phyloP scores from a whole-genome alignment of 2,113 vertebrate species.

The Myanophis thanlyinensis region DNA sequence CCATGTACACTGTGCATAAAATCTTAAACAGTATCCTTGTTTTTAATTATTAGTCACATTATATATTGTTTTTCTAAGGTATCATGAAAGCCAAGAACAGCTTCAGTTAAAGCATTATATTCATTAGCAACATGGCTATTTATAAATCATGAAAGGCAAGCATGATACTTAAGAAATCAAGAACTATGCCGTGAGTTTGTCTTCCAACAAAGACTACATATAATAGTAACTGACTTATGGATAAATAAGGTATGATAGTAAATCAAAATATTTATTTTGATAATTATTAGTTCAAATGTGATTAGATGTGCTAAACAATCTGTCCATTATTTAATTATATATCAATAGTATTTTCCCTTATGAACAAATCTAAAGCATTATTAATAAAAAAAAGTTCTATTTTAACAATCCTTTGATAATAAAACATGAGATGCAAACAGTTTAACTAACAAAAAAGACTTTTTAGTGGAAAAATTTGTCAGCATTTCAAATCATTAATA shows the following conservation, averaged over 20 bases:
- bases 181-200: conserved; percentile 56
- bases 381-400: conserved; percentile 8
- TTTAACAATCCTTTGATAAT: conserved; percentile 34
- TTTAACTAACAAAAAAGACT: conserved; percentile 6
- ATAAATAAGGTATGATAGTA: conserved; percentile 60
- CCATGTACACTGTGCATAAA: no score
- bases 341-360: conserved; percentile 31
- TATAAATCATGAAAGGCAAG: conserved; percentile 60
- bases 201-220: conserved; percentile 69
- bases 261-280: conserved; percentile 54
- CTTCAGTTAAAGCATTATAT: background rate
- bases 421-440: conserved; percentile 10
- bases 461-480: background rate
- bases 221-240: conserved; percentile 66
- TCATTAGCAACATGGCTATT: conserved; percentile 42
- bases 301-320: conserved; percentile 36
- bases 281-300: conserved; percentile 32
- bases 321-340: conserved; percentile 39
- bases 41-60: conserved; percentile 11
- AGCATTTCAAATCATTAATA: conserved; percentile 43
- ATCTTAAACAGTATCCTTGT: background rate
- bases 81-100: background rate
- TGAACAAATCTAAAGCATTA: conserved; percentile 36
- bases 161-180: conserved; percentile 66
- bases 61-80: background rate